Evolutionary conservation across 1,140 invertebrate species (phyloP).

Genomic region (Brachionus rubens): DNA sequence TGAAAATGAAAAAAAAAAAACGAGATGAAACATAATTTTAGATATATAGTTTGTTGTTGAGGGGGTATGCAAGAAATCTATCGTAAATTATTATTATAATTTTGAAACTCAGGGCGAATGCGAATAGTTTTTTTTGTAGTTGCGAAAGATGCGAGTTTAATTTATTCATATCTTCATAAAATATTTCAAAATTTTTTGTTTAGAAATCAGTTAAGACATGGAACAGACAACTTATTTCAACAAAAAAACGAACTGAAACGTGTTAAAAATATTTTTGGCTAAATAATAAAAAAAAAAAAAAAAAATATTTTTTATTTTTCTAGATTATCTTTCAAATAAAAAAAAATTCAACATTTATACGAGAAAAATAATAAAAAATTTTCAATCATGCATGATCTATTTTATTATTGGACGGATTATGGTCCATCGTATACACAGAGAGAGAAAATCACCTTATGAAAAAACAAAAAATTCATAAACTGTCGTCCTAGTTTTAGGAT

Average conservation of each 20-base stretch:
- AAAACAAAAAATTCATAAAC: conserved; percentile 28
- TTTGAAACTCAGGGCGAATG: background rate
- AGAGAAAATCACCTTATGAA: background rate
- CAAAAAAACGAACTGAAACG: no score
- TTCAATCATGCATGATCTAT: conserved; percentile 26
- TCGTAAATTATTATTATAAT: background rate
- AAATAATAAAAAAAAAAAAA: background rate
- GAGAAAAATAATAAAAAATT: background rate
- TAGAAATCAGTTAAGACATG: background rate
- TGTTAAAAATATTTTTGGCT: background rate
- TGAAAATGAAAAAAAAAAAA: no score
- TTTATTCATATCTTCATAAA: background rate
- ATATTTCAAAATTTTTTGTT: background rate
- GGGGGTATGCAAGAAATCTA: background rate
- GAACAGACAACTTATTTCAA: background rate
- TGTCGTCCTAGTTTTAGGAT: conserved; percentile 31
- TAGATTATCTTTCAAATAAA: no score
- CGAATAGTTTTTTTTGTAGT: background rate
- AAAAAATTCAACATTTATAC: no score
- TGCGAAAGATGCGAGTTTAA: background rate
- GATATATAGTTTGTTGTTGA: background rate
- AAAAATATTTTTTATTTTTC: conserved; percentile 1
- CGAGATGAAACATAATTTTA: background rate
- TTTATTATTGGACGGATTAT: conserved; percentile 23
- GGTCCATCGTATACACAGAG: background rate